These are phyloP conservation scores for Leuciscus idus DNA, from an alignment of 2,113 vertebrate species.

Conservation along the genomic window DNA sequence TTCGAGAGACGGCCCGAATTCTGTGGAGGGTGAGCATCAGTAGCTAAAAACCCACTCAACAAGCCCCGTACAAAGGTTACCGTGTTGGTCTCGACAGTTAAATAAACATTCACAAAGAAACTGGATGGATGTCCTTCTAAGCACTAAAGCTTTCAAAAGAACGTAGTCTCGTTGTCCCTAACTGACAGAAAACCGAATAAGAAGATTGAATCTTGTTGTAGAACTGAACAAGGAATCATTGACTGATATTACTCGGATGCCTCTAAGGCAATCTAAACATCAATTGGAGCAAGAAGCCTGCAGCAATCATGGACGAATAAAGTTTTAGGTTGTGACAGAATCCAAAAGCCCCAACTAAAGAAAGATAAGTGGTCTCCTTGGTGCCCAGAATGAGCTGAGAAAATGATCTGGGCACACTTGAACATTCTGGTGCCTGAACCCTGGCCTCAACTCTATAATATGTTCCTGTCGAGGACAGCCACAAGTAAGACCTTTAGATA, in stretches of 20 bases:
- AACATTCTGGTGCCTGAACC: slow-evolving; percentile 34
- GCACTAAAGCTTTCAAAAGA: neutral
- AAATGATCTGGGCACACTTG: slow-evolving; percentile 33
- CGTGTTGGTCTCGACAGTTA: slow-evolving; percentile 20
- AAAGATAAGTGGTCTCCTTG: slow-evolving; percentile 20
- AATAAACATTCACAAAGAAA: slow-evolving; percentile 23
- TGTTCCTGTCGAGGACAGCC: slow-evolving; percentile 7
- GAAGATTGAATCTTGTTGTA: neutral
- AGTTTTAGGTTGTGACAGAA: slow-evolving; percentile 14
- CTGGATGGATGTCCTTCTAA: neutral
- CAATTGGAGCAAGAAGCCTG: neutral
- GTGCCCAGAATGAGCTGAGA: neutral
- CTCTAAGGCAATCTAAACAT: slow-evolving; percentile 2
- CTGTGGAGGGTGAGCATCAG: slow-evolving; percentile 9
- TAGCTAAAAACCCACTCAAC: slow-evolving; percentile 34
- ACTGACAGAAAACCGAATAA: neutral
- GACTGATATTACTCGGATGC: neutral
- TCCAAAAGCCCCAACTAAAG: neutral
- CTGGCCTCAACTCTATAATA: neutral
- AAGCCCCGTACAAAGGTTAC: slow-evolving; percentile 33
- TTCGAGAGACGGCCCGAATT: slow-evolving; percentile 4
- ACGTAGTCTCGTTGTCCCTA: neutral
- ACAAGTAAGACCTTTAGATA: slow-evolving; percentile 28
- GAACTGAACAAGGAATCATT: neutral
- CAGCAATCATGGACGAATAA: slow-evolving; percentile 5